Evolutionary conservation across 2,888 invertebrate genomes (phyloP), one percentile per base, ranked within the genome.

Genomic region (Plagodis pulveraria): DNA sequence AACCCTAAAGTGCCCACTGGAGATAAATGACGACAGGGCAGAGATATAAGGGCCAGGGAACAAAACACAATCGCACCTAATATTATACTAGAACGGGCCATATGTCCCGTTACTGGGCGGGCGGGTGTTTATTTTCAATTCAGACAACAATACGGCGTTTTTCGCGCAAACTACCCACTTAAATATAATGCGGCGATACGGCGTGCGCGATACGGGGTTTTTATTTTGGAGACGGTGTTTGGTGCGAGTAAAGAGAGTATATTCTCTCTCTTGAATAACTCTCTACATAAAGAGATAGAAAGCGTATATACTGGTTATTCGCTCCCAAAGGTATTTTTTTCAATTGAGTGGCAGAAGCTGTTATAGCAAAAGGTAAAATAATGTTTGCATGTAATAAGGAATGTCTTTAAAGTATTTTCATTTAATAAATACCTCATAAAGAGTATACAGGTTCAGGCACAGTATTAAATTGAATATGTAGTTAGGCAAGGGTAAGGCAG

Each of bases 131-230:
- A 88, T 88, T 89, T 90, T 90, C 89, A 90, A 90, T 91, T 90
- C 83, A 84, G 82, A 84, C 87, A 87, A 88, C 87, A 89, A 89
- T 87, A 83, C 84, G 83, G 77, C 84, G 86, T 87, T 88, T 88
- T 88, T 88, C 86, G 83, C 84, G 81, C 81, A 88, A 90, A 90
- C 89, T 89, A 88, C 87, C 86, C 87, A 87, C 88, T 90, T 90
- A 87, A 87, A 88, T 87, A 88, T 91, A 88, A 89, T 86, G 86
- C 82, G 80, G 80, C 77, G 86, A 87, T 89, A 88, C 85, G 75
- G 76, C 75, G 81, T 76, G 69, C 63, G 74, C 78, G 79, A 79
- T 83, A 78, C 74, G 77, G 78, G 78, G 80, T 83, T 88, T 86
- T 83, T 83, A 83, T 83, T 77, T 72, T 72, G 71, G 52, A 53